phyloP scores from a whole-genome alignment of 2,797 vertebrate species.

The Spinibarbus caldwelli region DNA sequence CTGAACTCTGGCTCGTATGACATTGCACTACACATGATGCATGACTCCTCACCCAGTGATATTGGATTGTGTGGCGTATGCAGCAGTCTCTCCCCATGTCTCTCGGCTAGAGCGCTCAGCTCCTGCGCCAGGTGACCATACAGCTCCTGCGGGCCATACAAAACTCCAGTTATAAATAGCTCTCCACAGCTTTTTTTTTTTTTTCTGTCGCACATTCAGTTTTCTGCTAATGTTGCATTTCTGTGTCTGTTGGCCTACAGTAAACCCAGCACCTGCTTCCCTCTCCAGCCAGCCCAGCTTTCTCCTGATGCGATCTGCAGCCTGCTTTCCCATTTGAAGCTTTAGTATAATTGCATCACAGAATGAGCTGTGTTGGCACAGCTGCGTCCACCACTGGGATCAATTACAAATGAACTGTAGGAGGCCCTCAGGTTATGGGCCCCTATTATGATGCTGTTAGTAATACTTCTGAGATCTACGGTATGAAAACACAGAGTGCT shows the following conservation, averaged over 20 bases:
- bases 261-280: conserved; percentile 43
- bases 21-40: background rate
- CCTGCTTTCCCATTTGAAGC: conserved; percentile 28
- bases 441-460: background rate
- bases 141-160: conserved; percentile 83
- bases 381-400: conserved; percentile 60
- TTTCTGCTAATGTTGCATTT: conserved; percentile 67
- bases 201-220: conserved; percentile 52
- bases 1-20: background rate
- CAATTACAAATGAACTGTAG: conserved; percentile 58
- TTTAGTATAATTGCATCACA: conserved; percentile 22
- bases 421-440: conserved; percentile 20
- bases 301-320: conserved; percentile 6
- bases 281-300: background rate
- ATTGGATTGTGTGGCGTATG: conserved; percentile 94
- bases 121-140: conserved; percentile 88
- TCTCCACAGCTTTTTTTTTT: conserved; percentile 53
- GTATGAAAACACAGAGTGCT: background rate
- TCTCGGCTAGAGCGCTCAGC: conserved; percentile 86
- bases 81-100: conserved; percentile 86
- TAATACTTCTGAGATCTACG: background rate
- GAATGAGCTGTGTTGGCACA: conserved; percentile 40
- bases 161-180: conserved; percentile 74
- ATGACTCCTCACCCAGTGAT: conserved; percentile 86
- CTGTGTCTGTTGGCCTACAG: conserved; percentile 43